Percentiles rank a stretch among this genome's conserved stretches.
These are phyloP conservation scores for Synanthedon andrenaeformis DNA, from an alignment of 2,888 invertebrate genomes.

Conservation along the genomic window DNA sequence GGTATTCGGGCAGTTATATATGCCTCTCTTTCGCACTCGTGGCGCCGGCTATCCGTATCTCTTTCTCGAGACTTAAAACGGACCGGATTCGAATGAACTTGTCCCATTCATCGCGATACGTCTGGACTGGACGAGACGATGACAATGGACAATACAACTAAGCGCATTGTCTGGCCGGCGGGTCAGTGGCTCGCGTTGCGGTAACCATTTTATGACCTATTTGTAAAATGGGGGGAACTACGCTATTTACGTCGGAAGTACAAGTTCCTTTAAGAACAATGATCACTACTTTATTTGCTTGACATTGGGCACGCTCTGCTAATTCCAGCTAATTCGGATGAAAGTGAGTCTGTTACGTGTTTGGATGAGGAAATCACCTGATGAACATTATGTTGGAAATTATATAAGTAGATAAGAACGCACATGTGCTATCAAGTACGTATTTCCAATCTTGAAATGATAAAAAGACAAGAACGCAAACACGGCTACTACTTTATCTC, in stretches of 20 bases:
- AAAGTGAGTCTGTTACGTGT: too few species aligned
- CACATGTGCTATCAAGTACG: too few species aligned
- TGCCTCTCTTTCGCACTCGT: conserved; percentile 23
- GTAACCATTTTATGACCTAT: conserved; percentile 33
- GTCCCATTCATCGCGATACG: conserved; percentile 54
- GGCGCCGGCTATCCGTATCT: conserved; percentile 20
- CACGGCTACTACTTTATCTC: too few species aligned
- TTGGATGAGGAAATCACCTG: too few species aligned
- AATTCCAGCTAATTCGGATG: too few species aligned
- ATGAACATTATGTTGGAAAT: too few species aligned
- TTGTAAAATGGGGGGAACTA: conserved; percentile 34
- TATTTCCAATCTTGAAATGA: too few species aligned
- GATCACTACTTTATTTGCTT: background rate
- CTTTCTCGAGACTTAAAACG: conserved; percentile 25
- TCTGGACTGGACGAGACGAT: conserved; percentile 31
- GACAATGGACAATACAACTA: conserved; percentile 54
- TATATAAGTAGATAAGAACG: too few species aligned
- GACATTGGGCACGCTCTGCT: conserved; percentile 3
- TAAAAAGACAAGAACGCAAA: too few species aligned
- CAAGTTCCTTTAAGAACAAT: background rate
- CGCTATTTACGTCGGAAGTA: conserved; percentile 22
- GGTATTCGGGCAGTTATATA: conserved; percentile 45
- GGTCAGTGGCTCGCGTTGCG: conserved; percentile 39
- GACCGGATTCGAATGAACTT: conserved; percentile 47
- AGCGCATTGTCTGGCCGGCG: conserved; percentile 41